Conservation (phyloP, 2,888 invertebrate genomes). For the Apomyelois bistriatella region DNA sequence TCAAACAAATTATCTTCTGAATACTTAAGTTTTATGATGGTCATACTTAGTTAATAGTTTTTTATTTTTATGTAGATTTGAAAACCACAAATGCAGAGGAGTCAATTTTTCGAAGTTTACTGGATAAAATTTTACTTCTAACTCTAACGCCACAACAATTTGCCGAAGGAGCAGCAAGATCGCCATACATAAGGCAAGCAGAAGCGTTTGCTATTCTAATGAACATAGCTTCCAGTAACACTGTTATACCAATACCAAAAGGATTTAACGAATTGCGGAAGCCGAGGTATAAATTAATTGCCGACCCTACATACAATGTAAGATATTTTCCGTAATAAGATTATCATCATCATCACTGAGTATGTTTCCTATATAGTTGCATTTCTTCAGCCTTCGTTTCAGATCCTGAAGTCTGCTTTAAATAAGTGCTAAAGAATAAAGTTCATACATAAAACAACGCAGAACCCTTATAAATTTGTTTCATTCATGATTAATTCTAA, state of each 20-base stretch:
- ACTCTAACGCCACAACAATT: constrained; percentile 4
- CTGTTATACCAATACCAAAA: neutral
- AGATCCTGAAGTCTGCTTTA: no score
- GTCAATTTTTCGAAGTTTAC: neutral
- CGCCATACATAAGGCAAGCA: neutral
- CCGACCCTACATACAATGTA: neutral
- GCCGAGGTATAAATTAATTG: neutral
- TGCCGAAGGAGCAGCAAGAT: neutral
- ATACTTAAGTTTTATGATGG: no score
- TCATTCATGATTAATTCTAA: no score
- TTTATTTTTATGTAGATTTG: no score
- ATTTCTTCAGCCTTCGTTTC: no score
- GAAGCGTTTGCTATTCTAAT: constrained; percentile 3
- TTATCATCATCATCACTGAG: no score
- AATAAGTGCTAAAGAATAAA: no score
- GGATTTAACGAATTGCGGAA: neutral
- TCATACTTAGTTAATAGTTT: no score
- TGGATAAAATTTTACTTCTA: neutral
- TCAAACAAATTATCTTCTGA: no score
- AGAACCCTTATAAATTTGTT: no score
- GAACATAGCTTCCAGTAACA: constrained; percentile 3
- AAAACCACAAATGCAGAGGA: neutral
- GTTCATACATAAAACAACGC: no score
- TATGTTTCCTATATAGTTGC: no score
- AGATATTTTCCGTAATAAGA: neutral